phyloP scores from a whole-genome alignment of 2,888 invertebrate species.

The Apodemia duryi region DNA sequence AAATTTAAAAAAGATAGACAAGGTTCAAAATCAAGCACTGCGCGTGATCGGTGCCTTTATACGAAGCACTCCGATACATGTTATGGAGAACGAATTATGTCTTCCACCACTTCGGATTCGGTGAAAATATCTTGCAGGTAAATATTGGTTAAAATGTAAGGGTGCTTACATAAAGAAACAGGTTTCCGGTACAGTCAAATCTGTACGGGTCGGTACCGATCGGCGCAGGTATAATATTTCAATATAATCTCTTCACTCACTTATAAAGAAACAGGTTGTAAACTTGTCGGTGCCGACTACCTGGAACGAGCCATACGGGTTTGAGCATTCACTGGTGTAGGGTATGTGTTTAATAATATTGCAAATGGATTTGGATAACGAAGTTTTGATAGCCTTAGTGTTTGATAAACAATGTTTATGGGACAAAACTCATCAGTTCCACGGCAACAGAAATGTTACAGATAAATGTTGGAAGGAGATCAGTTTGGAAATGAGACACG shows the following conservation, averaged over 20 bases:
- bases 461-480: no score
- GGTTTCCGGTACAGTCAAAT: constrained; percentile 30
- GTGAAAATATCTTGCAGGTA: constrained; percentile 21
- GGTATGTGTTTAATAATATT: no score
- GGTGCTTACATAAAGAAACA: constrained; percentile 18
- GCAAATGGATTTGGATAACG: no score
- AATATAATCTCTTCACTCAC: background rate
- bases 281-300: background rate
- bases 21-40: constrained; percentile 24
- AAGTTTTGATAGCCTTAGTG: no score
- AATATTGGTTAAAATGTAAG: constrained; percentile 18
- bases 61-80: constrained; percentile 24
- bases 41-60: constrained; percentile 25
- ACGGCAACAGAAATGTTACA: no score
- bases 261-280: background rate
- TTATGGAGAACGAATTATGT: constrained; percentile 25
- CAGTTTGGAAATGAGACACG: no score
- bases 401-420: no score
- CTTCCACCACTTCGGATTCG: constrained; percentile 22
- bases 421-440: no score
- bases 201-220: constrained; percentile 17
- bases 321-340: no score
- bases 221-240: background rate
- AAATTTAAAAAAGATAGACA: constrained; percentile 22
- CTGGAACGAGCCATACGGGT: background rate